phyloP scores from a whole-genome alignment of 2,797 vertebrate genomes.

The Pangasius djambal region DNA sequence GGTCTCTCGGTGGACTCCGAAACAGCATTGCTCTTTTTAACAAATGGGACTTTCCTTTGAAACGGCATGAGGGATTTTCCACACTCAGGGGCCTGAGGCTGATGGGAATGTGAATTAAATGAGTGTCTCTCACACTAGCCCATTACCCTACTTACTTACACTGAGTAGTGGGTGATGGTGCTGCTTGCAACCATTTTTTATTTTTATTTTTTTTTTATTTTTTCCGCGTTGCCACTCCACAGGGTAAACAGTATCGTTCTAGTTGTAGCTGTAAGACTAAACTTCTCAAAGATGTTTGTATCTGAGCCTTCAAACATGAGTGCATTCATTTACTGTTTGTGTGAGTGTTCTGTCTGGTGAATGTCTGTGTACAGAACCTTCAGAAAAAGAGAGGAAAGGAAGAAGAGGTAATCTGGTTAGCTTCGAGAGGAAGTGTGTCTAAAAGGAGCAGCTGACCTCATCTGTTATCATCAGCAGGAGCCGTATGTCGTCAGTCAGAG shows the following conservation, averaged over 20 bases:
- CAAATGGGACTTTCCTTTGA: neutral
- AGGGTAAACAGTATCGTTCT: neutral
- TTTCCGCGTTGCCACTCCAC: neutral
- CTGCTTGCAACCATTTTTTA: neutral
- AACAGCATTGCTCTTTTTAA: neutral
- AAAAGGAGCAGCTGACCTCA: constrained; percentile 40
- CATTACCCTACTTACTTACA: neutral
- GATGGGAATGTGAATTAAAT: neutral
- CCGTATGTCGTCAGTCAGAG: neutral
- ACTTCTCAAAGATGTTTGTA: neutral
- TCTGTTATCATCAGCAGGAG: neutral
- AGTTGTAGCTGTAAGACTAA: neutral
- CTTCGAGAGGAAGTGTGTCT: constrained; percentile 6
- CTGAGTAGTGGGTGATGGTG: neutral
- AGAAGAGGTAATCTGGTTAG: constrained; percentile 18
- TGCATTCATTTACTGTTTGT: neutral
- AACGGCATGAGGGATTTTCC: neutral
- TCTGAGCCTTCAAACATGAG: neutral
- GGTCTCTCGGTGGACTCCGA: neutral
- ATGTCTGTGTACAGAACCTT: neutral
- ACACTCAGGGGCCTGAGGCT: neutral
- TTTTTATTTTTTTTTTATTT: neutral
- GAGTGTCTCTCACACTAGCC: too few relatives aligned
- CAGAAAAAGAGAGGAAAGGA: neutral
- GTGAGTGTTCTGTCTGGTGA: neutral